Conservation (phyloP, 1,140 invertebrate species). For the Habropoda laboriosa region DNA sequence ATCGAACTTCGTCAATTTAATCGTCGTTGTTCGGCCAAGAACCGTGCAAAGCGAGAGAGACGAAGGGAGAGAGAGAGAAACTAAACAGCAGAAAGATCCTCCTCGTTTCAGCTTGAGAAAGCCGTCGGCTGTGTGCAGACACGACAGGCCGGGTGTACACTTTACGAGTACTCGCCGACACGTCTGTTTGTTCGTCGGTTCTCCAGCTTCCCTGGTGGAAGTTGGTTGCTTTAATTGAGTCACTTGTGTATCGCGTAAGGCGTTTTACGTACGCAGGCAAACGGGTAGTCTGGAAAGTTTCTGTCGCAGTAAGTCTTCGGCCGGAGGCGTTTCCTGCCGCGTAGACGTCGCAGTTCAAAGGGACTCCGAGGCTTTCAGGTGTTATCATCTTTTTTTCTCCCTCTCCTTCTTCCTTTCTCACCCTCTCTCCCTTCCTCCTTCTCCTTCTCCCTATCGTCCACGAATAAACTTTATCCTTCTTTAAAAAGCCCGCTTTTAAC, state of each 20-base stretch:
- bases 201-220: constrained; percentile 42
- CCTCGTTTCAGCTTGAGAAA: not conserved
- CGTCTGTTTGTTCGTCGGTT: constrained; percentile 55
- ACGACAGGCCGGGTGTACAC: constrained; percentile 25
- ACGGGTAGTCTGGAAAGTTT: constrained; percentile 55
- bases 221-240: constrained; percentile 65
- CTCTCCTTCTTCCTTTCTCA: not conserved
- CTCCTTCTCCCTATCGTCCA: not conserved
- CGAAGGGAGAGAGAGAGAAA: no score
- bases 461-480: constrained; percentile 1
- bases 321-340: constrained; percentile 41
- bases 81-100: not conserved
- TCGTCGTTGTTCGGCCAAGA: constrained; percentile 2
- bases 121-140: constrained; percentile 17
- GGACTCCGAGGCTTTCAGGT: constrained; percentile 20
- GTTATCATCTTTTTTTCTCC: not conserved
- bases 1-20: constrained; percentile 9
- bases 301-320: constrained; percentile 50
- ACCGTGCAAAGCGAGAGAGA: no score
- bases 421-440: not conserved
- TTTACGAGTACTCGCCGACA: constrained; percentile 33
- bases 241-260: constrained; percentile 58
- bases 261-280: constrained; percentile 61
- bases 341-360: constrained; percentile 37
- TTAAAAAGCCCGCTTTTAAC: not conserved